Evolutionary conservation across 1,140 invertebrate species (phyloP), one percentile per base, ranked within the genome.

Genomic region (Drosophila lacteicornis): DNA sequence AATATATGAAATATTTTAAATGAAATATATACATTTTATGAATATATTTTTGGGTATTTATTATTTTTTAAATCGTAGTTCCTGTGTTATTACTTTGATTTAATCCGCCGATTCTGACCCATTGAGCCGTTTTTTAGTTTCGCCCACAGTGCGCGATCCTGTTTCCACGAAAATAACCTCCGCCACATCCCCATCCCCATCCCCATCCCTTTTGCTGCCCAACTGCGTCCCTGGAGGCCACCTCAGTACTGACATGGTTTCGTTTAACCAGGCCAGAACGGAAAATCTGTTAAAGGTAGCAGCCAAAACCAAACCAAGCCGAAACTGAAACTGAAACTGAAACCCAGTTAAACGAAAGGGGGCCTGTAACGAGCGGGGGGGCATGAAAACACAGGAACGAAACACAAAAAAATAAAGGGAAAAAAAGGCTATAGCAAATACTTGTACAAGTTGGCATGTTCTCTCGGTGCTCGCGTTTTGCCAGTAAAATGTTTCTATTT

Each of bases 241-340:
- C 36, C 69, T 51, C 53, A 22, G 27, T 19, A 50, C 78, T 76
- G 85, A 90, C 85, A 90, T 76, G 85, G 85, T 88, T 88, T 76
- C 85, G 50, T 79, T 88, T 66, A 80, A 79, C 50, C 65, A 53
- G 43, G 59, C 49, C 53, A 75, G 63, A 69, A 80, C 46, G 17
- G 49, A 75, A 79, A 84, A 85, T 88, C 85, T 90, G 85, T 90
- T 88, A 90, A 88, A 90, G 81, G 78, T 80, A 79, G 43, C 69
- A 42, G 58, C 63, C 67, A 30, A 70, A 70, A 55, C 40, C 58
- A 63, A 68, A 68, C 49, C 63, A 40, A 78, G 51, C 33, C 77
- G 70, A 70, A 56, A 67, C 62, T 45, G 62, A 60, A 58, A 71
- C 53, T 33, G 56, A 59, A 67, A 67, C 56, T 43, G 53, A 73